Conservation (phyloP, 2,797 vertebrate genomes). For the Coccyzus lansbergi region DNA sequence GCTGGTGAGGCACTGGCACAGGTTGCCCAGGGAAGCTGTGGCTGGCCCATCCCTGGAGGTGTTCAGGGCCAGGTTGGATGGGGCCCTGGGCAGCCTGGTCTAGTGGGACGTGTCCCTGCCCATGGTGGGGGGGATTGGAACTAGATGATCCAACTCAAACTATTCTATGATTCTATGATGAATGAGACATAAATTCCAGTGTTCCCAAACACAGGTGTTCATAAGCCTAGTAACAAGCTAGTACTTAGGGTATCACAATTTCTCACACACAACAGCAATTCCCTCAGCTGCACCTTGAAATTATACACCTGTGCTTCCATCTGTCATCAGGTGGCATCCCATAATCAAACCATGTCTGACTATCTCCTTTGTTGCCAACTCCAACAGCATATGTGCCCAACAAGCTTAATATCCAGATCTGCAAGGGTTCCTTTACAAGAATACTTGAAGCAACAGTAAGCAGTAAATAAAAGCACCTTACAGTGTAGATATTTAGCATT, state of each 20-base stretch:
- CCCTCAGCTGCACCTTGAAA: not conserved
- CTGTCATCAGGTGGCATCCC: not conserved
- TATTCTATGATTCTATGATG: not conserved
- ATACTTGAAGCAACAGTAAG: not conserved
- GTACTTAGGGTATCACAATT: not conserved
- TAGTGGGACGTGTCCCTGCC: too few relatives aligned
- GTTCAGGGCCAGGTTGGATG: too few relatives aligned
- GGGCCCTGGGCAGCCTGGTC: too few relatives aligned
- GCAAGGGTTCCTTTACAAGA: not conserved
- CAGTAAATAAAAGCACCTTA: not conserved
- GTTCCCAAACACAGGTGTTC: not conserved
- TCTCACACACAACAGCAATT: not conserved
- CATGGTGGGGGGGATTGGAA: too few relatives aligned
- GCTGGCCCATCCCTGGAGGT: too few relatives aligned
- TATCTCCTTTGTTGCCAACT: not conserved
- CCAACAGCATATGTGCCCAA: not conserved
- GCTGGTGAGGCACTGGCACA: too few relatives aligned
- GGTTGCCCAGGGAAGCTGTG: too few relatives aligned
- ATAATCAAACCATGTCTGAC: not conserved
- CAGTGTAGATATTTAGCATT: not conserved
- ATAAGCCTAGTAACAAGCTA: not conserved
- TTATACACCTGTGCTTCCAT: not conserved
- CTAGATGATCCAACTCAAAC: too few relatives aligned
- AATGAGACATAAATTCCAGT: not conserved
- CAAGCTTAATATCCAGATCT: not conserved